Percentiles rank a stretch among this genome's conserved stretches.
These are phyloP conservation scores for Sternarchorhynchus goeldii DNA, from an alignment of 2,797 vertebrate genomes.

Conservation along the genomic window DNA sequence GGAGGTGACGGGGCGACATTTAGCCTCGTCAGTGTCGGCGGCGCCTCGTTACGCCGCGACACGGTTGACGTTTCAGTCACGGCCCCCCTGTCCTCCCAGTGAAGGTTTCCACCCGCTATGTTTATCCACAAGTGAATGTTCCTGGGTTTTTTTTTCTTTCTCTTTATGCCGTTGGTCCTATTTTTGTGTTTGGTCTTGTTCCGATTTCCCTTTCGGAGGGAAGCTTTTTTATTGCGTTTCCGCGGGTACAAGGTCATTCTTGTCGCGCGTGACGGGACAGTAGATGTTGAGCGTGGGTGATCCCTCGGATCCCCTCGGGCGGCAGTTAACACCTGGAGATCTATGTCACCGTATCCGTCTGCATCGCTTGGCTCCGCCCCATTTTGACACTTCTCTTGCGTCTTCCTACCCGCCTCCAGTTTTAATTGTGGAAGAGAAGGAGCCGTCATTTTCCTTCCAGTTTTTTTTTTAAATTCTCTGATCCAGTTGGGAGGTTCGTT, in stretches of 20 bases:
- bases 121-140: background rate
- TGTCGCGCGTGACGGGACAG: too few relatives aligned
- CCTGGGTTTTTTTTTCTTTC: background rate
- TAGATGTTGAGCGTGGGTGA: background rate
- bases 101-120: constrained; percentile 24
- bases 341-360: constrained; percentile 69
- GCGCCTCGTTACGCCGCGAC: constrained; percentile 49
- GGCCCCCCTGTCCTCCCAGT: background rate
- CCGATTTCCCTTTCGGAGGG: too few relatives aligned
- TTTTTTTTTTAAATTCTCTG: constrained; percentile 49
- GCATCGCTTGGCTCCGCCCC: constrained; percentile 56
- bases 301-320: constrained; percentile 61
- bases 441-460: constrained; percentile 61
- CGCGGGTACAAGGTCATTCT: too few relatives aligned
- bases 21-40: constrained; percentile 52
- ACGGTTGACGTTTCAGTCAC: constrained; percentile 51
- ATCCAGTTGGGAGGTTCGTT: constrained; percentile 76
- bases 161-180: background rate
- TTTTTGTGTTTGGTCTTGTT: background rate
- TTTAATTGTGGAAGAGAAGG: background rate
- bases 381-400: constrained; percentile 53
- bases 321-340: constrained; percentile 64
- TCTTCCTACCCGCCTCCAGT: background rate
- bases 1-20: constrained; percentile 50
- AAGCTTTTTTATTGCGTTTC: too few relatives aligned